A percentile compares a stretch with the other conserved stretches of the same genome.
Conservation (phyloP, 2,888 invertebrate genomes). For the Athrips mouffetella region DNA sequence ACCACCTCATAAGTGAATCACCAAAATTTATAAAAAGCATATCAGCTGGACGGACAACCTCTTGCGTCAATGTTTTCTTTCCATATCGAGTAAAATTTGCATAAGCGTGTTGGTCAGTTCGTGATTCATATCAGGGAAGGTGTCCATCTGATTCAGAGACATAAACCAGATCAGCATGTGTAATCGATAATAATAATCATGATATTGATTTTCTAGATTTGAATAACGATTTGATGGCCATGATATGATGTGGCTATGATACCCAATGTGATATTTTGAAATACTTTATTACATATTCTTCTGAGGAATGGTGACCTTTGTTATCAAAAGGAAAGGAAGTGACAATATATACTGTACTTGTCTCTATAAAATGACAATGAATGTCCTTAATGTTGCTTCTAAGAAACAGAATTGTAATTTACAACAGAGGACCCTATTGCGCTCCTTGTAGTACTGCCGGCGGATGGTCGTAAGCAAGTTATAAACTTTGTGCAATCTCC, state of each 20-base stretch:
- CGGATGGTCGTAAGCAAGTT: conserved; percentile 29
- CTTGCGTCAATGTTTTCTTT: neutral
- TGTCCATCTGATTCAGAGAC: too few relatives aligned
- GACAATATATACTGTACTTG: conserved; percentile 13
- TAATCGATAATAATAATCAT: too few relatives aligned
- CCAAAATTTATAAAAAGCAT: neutral
- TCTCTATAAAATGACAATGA: conserved; percentile 23
- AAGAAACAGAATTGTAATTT: conserved; percentile 18
- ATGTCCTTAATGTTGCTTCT: conserved; percentile 21
- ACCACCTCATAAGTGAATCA: conserved; percentile 17
- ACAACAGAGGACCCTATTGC: conserved; percentile 23
- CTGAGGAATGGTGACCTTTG: conserved; percentile 17
- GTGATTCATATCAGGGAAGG: too few relatives aligned
- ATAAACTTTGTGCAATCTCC: conserved; percentile 38
- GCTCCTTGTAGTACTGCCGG: conserved; percentile 32
- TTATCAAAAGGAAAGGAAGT: conserved; percentile 20
- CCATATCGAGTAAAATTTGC: neutral
- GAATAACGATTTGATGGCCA: too few relatives aligned
- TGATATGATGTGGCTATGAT: too few relatives aligned
- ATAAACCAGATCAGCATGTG: too few relatives aligned
- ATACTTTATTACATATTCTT: neutral
- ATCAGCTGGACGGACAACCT: conserved; percentile 2
- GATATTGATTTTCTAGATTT: too few relatives aligned
- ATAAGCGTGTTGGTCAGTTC: neutral
- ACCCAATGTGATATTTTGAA: neutral